Conservation (phyloP, 2,888 invertebrate genomes). For the Drosophila koepferae region DNA sequence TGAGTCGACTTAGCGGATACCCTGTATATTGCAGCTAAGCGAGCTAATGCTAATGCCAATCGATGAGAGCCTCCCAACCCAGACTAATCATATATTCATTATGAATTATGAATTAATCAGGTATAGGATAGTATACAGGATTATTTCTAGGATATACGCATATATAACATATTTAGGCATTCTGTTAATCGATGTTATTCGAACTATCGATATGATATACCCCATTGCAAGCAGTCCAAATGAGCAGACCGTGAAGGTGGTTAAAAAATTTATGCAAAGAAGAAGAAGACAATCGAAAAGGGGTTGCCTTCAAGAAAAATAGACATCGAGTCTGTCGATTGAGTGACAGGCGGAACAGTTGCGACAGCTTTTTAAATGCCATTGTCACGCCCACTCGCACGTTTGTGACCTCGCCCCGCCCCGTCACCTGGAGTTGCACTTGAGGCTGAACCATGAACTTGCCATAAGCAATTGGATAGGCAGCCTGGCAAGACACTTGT, state of each 20-base stretch:
- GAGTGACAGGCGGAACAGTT: constrained; percentile 38
- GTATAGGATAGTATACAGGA: too few species aligned
- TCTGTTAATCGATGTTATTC: too few species aligned
- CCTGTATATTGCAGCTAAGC: not conserved
- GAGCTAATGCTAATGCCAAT: not conserved
- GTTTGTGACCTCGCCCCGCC: not conserved
- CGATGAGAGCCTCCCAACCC: not conserved
- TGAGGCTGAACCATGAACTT: constrained; percentile 25
- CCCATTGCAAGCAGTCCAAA: not conserved
- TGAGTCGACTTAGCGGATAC: not conserved
- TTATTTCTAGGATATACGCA: too few species aligned
- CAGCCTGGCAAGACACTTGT: constrained; percentile 58
- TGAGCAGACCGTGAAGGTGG: not conserved
- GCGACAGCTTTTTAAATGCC: constrained; percentile 51
- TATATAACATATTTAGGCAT: too few species aligned
- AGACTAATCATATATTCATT: not conserved
- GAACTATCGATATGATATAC: not conserved
- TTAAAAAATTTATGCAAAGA: not conserved
- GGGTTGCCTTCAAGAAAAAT: constrained; percentile 24
- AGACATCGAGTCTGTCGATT: constrained; percentile 37
- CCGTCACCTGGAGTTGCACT: constrained; percentile 7
- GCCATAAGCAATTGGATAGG: not conserved
- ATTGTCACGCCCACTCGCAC: constrained; percentile 3
- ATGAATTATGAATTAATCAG: too few species aligned
- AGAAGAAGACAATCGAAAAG: not conserved